phyloP scores from a whole-genome alignment of 1,140 invertebrate genomes.

The Coenobita brevimanus region DNA sequence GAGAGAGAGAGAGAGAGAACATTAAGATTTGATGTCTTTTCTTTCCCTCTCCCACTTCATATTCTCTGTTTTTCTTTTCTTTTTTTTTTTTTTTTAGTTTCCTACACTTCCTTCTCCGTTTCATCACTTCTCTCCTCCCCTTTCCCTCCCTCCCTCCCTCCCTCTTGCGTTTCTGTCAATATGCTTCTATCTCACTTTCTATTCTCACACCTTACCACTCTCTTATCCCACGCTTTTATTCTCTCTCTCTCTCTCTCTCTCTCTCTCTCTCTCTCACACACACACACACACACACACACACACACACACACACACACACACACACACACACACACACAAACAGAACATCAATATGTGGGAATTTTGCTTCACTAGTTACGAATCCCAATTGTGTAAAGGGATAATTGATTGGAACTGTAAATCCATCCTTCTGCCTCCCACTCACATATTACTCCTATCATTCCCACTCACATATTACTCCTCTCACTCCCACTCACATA shows the following conservation, averaged over 20 bases:
- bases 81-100: not conserved
- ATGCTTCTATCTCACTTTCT: not conserved
- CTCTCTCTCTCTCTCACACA: conserved; percentile 11
- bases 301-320: conserved; percentile 22
- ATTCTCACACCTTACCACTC: not conserved
- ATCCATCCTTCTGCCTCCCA: too few species aligned
- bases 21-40: too few species aligned
- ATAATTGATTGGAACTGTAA: too few species aligned
- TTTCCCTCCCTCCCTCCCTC: not conserved
- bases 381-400: too few species aligned
- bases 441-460: too few species aligned
- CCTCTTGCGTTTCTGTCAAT: not conserved
- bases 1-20: too few species aligned
- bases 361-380: too few species aligned
- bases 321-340: not conserved
- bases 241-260: conserved; percentile 17
- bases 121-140: not conserved
- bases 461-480: too few species aligned
- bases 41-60: not conserved
- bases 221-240: not conserved
- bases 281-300: conserved; percentile 26
- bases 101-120: too few species aligned
- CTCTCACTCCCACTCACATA: too few species aligned
- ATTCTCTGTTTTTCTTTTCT: not conserved
- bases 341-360: not conserved